phyloP scores from a whole-genome alignment of 2,888 invertebrate species.

The Acronicta alni region DNA sequence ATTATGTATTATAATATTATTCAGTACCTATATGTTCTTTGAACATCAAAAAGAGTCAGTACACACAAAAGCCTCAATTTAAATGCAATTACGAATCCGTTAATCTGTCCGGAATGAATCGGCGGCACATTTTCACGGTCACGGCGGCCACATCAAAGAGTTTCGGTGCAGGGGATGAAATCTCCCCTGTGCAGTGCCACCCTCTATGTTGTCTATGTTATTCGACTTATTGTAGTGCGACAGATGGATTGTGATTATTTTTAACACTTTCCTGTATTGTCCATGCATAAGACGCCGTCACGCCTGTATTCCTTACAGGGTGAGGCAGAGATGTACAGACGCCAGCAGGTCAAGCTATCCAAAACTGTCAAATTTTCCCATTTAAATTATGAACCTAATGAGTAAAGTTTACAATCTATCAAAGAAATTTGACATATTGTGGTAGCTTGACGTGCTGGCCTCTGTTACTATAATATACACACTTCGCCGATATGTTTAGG shows the following conservation, averaged over 20 bases:
- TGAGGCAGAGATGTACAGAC: no score
- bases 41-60: constrained; percentile 47
- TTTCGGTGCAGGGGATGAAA: constrained; percentile 64
- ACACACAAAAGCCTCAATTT: constrained; percentile 67
- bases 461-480: no score
- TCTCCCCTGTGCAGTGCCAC: constrained; percentile 70
- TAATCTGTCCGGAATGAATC: constrained; percentile 82
- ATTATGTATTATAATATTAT: not conserved
- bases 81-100: constrained; percentile 74
- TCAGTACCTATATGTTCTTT: constrained; percentile 10
- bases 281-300: no score
- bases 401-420: no score
- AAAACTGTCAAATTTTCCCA: no score
- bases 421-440: no score
- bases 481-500: no score
- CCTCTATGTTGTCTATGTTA: constrained; percentile 44
- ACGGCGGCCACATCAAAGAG: constrained; percentile 87
- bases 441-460: no score
- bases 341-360: no score
- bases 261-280: no score
- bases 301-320: no score
- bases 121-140: constrained; percentile 85
- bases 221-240: constrained; percentile 56
- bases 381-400: no score
- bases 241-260: not conserved